These are phyloP conservation scores for Nixonia krombeini DNA, from an alignment of 1,140 invertebrate genomes.

Conservation along the genomic window DNA sequence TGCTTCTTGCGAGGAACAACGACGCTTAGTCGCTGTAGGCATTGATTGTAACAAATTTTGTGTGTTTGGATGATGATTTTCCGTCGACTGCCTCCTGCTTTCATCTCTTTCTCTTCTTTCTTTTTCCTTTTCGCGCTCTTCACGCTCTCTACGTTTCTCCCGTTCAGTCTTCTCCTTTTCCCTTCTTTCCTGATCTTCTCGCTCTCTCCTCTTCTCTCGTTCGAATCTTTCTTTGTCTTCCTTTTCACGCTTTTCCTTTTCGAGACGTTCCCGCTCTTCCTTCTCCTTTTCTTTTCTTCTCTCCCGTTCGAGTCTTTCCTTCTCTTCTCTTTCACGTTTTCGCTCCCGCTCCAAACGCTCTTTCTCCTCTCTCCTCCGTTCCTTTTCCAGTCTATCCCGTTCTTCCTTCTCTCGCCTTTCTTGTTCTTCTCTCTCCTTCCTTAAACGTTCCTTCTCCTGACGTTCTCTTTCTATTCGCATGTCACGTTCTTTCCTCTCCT, in stretches of 20 bases:
- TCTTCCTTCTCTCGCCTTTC: conserved; percentile 66
- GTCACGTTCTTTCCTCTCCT: conserved; percentile 51
- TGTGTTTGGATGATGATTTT: conserved; percentile 59
- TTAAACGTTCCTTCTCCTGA: conserved; percentile 54
- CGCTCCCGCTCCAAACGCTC: conserved; percentile 60
- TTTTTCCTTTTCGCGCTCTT: conserved; percentile 54
- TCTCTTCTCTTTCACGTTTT: conserved; percentile 68
- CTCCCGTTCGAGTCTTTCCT: conserved; percentile 57
- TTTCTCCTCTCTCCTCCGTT: conserved; percentile 58
- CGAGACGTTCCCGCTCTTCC: conserved; percentile 56
- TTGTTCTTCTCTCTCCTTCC: conserved; percentile 62
- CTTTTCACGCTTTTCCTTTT: conserved; percentile 54
- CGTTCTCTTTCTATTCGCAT: conserved; percentile 66
- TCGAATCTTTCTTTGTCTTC: conserved; percentile 61
- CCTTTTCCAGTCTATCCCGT: conserved; percentile 67
- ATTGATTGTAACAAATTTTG: conserved; percentile 62
- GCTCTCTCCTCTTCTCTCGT: conserved; percentile 50
- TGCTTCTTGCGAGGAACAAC: conserved; percentile 84
- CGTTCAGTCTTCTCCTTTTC: conserved; percentile 45
- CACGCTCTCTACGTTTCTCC: conserved; percentile 37
- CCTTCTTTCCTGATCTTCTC: conserved; percentile 45
- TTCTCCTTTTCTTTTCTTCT: conserved; percentile 54
- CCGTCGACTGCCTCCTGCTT: conserved; percentile 42
- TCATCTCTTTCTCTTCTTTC: conserved; percentile 36
- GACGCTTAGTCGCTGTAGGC: conserved; percentile 78